These are phyloP conservation scores for Venustaconcha ellipsiformis DNA, from an alignment of 1,140 invertebrate genomes.

Conservation along the genomic window DNA sequence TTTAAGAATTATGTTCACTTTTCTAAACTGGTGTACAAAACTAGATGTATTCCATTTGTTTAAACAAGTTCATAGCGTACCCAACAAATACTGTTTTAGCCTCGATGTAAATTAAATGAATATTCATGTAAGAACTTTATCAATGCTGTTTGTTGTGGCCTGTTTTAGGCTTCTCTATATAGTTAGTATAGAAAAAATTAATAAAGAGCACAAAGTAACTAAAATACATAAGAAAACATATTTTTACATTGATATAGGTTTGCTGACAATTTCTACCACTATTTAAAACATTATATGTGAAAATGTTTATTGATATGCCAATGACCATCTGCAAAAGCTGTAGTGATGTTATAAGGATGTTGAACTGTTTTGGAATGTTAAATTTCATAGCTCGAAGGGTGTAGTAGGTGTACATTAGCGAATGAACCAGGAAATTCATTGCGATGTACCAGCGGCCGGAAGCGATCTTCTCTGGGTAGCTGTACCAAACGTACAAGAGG, in stretches of 20 bases:
- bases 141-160: too few species aligned
- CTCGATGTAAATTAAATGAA: too few species aligned
- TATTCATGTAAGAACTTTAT: too few species aligned
- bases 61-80: too few species aligned
- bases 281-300: slow-evolving; percentile 75
- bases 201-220: slow-evolving; percentile 71
- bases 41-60: too few species aligned
- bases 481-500: slow-evolving; percentile 97
- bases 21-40: too few species aligned
- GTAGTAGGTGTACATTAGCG: slow-evolving; percentile 98
- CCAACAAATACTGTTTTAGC: too few species aligned
- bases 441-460: slow-evolving; percentile 96
- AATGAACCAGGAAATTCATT: slow-evolving; percentile 98
- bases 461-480: slow-evolving; percentile 96
- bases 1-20: too few species aligned
- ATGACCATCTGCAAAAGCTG: slow-evolving; percentile 97
- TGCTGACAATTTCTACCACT: slow-evolving; percentile 84
- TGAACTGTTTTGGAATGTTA: slow-evolving; percentile 84
- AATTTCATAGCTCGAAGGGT: slow-evolving; percentile 90
- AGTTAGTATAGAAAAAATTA: slow-evolving; percentile 71
- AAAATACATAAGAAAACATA: slow-evolving; percentile 94
- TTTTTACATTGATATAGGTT: slow-evolving; percentile 86
- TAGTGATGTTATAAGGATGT: slow-evolving; percentile 92
- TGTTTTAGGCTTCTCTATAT: slow-evolving; percentile 44
- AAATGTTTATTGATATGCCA: slow-evolving; percentile 91